Evolutionary conservation across 1,140 invertebrate species (phyloP), one percentile per base, ranked within the genome.

Genomic region (Dermatophagoides farinae): DNA sequence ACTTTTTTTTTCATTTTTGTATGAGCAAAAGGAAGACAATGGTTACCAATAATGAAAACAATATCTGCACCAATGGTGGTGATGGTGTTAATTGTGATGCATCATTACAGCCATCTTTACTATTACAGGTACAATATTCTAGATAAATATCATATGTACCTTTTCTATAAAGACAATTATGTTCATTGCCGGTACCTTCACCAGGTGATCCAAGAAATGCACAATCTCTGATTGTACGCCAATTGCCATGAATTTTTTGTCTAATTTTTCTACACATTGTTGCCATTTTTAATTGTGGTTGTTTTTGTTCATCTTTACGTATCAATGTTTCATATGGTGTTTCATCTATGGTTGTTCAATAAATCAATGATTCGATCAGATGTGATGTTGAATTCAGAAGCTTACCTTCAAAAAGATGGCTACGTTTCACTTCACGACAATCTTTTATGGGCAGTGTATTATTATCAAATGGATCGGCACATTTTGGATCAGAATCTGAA

Each of bases 261-360:
- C 88, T 74, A 62, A 90, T 86, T 78, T 93, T 93, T 51, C 88
- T 76, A 70, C 88, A 93, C 86, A 93, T 89, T 6, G 82, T 86
- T 0, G 87, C 76, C 50, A 75, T 77, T 0, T 84, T 11, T 39
- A 55, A 37, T 31, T 62, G 47, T 6, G 58, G 44, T 41, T 37
- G 44, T 12, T 39, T 31, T n/a, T 25, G 1, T 1, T 10, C 2
- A 25, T 18, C 25, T 6, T 31, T 1, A 23, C 53, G 52, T 59
- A 20, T 61, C 43, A 61, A 59, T 41, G 18, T 14, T 11, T 58
- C 43, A 38, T 58, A 47, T 14, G 18, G 18, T 14, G 14, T 47
- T 41, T 62, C 61, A 62, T 9, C 43, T 62, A 50, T 11, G 16
- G 25, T 23, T 49, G 49, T 46, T 43, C 16, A 37, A 39, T 12